Percentiles rank a stretch among this genome's conserved stretches.
Conservation (phyloP, 2,797 vertebrate species). For the Novumbra hubbsi region DNA sequence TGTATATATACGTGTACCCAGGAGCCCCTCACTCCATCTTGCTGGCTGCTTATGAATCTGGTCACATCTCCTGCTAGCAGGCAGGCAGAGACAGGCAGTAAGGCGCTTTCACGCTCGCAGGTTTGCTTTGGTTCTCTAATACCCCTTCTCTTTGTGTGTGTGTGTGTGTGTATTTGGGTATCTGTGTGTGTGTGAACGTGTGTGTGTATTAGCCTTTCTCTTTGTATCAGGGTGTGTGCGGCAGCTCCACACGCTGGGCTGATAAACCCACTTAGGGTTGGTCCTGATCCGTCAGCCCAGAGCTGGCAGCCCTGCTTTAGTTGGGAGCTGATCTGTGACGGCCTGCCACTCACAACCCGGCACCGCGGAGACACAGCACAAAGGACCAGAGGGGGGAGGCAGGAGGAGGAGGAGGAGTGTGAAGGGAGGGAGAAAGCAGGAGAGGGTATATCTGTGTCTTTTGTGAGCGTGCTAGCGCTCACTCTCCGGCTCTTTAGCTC, state of each 20-base stretch:
- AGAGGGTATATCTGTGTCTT: slow-evolving; percentile 68
- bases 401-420: slow-evolving; percentile 73
- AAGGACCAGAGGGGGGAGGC: slow-evolving; percentile 81
- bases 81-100: slow-evolving; percentile 82
- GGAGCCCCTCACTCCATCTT: slow-evolving; percentile 69
- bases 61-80: slow-evolving; percentile 96
- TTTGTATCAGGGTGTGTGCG: slow-evolving; percentile 31
- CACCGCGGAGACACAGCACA: slow-evolving; percentile 94
- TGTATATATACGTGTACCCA: slow-evolving; percentile 53
- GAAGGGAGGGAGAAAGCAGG: slow-evolving; percentile 59
- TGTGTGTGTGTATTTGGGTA: slow-evolving; percentile 47
- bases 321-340: slow-evolving; percentile 95
- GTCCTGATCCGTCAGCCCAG: slow-evolving; percentile 94
- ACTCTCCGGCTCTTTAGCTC: slow-evolving; percentile 62
- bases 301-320: slow-evolving; percentile 84
- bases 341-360: slow-evolving; percentile 94
- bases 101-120: slow-evolving; percentile 99
- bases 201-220: slow-evolving; percentile 29
- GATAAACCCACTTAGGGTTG: slow-evolving; percentile 98
- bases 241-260: slow-evolving; percentile 86
- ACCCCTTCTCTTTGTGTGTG: slow-evolving; percentile 81
- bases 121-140: slow-evolving; percentile 99
- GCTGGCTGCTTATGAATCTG: slow-evolving; percentile 99
- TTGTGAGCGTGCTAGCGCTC: slow-evolving; percentile 53
- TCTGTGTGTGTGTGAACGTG: slow-evolving; percentile 32